phyloP scores from a whole-genome alignment of 2,797 vertebrate genomes.

The Chaunax sp. region DNA sequence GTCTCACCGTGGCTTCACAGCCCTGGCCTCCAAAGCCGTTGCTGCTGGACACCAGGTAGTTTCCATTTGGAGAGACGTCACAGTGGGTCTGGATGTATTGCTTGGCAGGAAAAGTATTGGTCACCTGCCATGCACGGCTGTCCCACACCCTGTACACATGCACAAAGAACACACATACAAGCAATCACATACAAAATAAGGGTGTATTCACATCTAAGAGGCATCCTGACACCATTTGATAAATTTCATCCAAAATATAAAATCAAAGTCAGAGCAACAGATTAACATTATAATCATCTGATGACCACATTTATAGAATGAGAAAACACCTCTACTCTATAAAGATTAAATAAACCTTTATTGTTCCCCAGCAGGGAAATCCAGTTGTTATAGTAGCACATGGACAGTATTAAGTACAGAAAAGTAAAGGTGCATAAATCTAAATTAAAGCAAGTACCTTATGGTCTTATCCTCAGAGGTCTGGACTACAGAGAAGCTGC shows the following conservation, averaged over 20 bases:
- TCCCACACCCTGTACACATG: slow-evolving; percentile 90
- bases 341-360: not conserved
- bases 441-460: slow-evolving; percentile 79
- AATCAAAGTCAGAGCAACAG: not conserved
- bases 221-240: not conserved
- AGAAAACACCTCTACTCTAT: not conserved
- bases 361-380: not conserved
- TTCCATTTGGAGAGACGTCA: slow-evolving; percentile 88
- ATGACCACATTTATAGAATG: not conserved
- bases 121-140: slow-evolving; percentile 90
- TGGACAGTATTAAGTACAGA: not conserved
- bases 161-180: not conserved
- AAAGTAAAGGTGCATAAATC: not conserved
- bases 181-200: not conserved
- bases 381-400: not conserved
- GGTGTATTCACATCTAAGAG: not conserved
- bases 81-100: slow-evolving; percentile 96
- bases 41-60: slow-evolving; percentile 91
- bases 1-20: slow-evolving; percentile 92
- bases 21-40: slow-evolving; percentile 91
- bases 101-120: slow-evolving; percentile 90
- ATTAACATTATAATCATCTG: not conserved
- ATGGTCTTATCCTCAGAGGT: slow-evolving; percentile 95
- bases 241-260: not conserved
- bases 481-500: slow-evolving; percentile 82